phyloP scores from a whole-genome alignment of 1,140 invertebrate genomes.

The Heterodera carotae region DNA sequence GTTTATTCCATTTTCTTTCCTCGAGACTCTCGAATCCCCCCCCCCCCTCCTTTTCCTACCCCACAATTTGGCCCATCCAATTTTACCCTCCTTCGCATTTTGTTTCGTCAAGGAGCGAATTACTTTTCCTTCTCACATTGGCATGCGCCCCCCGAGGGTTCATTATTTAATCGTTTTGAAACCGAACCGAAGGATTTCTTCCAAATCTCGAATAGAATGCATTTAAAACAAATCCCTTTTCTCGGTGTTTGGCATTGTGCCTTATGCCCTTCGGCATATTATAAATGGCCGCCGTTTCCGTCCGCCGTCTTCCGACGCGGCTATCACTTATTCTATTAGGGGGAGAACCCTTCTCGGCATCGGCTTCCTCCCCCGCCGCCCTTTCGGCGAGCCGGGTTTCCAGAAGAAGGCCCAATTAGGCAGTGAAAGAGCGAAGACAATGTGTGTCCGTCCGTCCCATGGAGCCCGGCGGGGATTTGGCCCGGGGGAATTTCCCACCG shows the following conservation, averaged over 20 bases:
- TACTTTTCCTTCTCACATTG: not conserved
- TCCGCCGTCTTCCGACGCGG: not conserved
- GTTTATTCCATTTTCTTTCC: not conserved
- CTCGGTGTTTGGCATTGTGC: not conserved
- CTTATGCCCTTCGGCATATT: not conserved
- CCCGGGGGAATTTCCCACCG: constrained; percentile 6
- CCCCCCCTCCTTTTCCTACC: too few relatives aligned
- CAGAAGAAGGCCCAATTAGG: constrained; percentile 11
- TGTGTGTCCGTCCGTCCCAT: not conserved
- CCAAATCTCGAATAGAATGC: too few relatives aligned
- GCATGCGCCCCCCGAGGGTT: not conserved
- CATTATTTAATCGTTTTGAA: too few relatives aligned
- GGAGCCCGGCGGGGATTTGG: not conserved
- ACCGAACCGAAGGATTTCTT: too few relatives aligned
- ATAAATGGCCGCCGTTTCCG: constrained; percentile 2
- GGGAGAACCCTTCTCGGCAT: not conserved
- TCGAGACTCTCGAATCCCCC: not conserved
- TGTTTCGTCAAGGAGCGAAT: not conserved
- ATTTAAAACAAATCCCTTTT: not conserved
- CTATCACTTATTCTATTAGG: constrained; percentile 19
- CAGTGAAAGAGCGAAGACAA: constrained; percentile 10
- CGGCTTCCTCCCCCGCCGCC: not conserved
- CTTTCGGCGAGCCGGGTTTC: not conserved
- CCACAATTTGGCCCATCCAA: not conserved
- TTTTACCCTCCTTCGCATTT: not conserved